Conservation (phyloP, 2,113 vertebrate species). For the Scortum barcoo region DNA sequence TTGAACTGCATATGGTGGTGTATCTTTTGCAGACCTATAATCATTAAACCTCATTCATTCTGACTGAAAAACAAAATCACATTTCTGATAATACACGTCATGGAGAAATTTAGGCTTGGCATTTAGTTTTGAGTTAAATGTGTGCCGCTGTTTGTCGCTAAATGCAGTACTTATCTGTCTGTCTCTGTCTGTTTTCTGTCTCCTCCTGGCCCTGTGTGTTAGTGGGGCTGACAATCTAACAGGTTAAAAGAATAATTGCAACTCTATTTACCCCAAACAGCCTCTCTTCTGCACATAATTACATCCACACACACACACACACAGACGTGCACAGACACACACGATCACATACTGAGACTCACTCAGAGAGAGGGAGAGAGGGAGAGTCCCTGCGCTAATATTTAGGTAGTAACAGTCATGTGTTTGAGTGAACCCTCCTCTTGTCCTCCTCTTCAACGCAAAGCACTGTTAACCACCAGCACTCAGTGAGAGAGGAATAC, state of each 20-base stretch:
- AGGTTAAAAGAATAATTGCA: constrained; percentile 86
- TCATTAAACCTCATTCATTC: constrained; percentile 30
- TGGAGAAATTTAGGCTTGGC: constrained; percentile 13
- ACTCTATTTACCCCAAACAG: constrained; percentile 83
- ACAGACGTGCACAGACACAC: constrained; percentile 46
- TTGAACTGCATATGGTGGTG: background rate
- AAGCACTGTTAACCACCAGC: constrained; percentile 90
- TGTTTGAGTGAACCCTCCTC: constrained; percentile 89
- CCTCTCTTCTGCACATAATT: constrained; percentile 80
- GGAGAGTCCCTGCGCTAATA: constrained; percentile 77
- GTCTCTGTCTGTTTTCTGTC: constrained; percentile 62
- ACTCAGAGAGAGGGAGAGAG: constrained; percentile 49
- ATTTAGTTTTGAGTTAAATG: constrained; percentile 46
- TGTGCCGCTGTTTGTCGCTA: constrained; percentile 39
- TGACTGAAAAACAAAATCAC: constrained; percentile 31
- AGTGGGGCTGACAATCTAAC: constrained; percentile 75
- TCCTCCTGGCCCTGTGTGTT: constrained; percentile 66
- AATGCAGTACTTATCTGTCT: constrained; percentile 61
- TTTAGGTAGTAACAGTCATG: constrained; percentile 84
- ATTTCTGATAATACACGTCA: constrained; percentile 42
- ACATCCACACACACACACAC: constrained; percentile 65
- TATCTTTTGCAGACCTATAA: constrained; percentile 12
- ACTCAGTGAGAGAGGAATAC: constrained; percentile 95
- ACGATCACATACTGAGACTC: constrained; percentile 59
- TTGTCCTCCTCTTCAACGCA: constrained; percentile 88